Conservation (phyloP, 2,888 invertebrate genomes). For the Notodonta dromedarius region DNA sequence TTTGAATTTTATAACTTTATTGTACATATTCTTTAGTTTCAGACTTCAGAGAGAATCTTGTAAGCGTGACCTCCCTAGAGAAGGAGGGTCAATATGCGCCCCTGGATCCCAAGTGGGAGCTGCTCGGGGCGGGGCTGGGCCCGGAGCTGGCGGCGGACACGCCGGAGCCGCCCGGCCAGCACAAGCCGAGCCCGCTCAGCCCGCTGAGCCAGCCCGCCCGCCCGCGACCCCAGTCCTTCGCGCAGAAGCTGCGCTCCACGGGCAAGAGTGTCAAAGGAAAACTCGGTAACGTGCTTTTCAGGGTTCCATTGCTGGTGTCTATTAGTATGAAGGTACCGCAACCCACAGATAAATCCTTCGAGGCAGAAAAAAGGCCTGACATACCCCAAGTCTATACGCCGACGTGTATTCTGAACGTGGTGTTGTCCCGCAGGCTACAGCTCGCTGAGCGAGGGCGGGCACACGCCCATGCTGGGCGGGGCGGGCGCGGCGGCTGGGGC, state of each 20-base stretch:
- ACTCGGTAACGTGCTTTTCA: slow-evolving; percentile 58
- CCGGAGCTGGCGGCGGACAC: slow-evolving; percentile 40
- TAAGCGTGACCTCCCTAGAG: slow-evolving; percentile 73
- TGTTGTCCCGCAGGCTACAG: slow-evolving; percentile 86
- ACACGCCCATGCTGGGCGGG: slow-evolving; percentile 85
- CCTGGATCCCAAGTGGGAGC: slow-evolving; percentile 70
- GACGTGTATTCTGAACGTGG: too few species aligned
- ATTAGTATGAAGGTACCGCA: too few species aligned
- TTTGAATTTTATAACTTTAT: too few species aligned
- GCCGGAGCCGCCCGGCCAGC: slow-evolving; percentile 44
- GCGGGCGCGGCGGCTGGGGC: slow-evolving; percentile 18
- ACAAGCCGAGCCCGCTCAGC: slow-evolving; percentile 38
- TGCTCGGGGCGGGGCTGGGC: slow-evolving; percentile 36
- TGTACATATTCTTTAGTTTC: slow-evolving; percentile 68
- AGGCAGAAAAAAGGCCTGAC: too few species aligned
- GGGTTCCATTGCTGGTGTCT: too few species aligned
- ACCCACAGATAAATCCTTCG: too few species aligned
- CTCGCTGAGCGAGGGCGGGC: slow-evolving; percentile 90
- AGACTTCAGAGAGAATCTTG: slow-evolving; percentile 85
- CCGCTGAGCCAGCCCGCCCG: slow-evolving; percentile 43
- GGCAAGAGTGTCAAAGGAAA: slow-evolving; percentile 92
- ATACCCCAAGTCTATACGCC: too few species aligned
- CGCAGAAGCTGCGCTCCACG: slow-evolving; percentile 93
- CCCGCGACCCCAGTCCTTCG: slow-evolving; percentile 92
- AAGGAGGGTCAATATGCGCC: slow-evolving; percentile 62